Evolutionary conservation across 2,888 invertebrate genomes (phyloP), one percentile per base, ranked within the genome.

Genomic region (Tetheella fluctuosa): DNA sequence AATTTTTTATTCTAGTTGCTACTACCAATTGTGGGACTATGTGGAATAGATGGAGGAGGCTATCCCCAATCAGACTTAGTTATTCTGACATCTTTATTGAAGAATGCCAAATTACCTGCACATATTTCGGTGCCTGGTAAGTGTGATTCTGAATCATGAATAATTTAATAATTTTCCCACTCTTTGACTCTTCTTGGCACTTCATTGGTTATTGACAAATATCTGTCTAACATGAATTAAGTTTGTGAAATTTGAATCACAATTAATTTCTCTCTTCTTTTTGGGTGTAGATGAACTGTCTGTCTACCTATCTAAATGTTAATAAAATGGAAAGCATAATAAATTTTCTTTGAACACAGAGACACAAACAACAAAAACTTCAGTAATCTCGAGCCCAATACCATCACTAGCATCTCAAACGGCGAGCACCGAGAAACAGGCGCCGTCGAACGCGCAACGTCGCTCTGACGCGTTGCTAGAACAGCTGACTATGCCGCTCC

Each of bases 31-130:
- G 95, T 95, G 79, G 95, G 95, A 59, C 86, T 97, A 48, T 96
- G 96, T 84, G 95, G 95, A 62, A 95, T 95, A 37, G 94, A 94
- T 42, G 94, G 94, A 48, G 95, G 94, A 52, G 95, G 95, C 64
- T 94, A 97, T 65, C 95, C 95, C 23, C 95, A 95, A 73, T 94
- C 96, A 30, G 98, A 98, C 85, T 94, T 97, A 81, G 94, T 96
- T 58, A 95, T 95, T 42, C 93, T 98, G 69, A 95, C 96, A 42
- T 95, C 96, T 54, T 94, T 96, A 42, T 94, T 98, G 86, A 98
- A 97, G 78, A 95, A 95, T 80, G 95, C 96, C 34, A 95, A 95
- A 80, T 88, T 95, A 71, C 96, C 96, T 8, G 94, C 92, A 52
- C 88, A 91, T 79, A 86, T 90, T 55, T 81, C 83, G 71, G 84